Evolutionary conservation across 1,140 invertebrate species (phyloP).

Genomic region (Solen grandis): DNA sequence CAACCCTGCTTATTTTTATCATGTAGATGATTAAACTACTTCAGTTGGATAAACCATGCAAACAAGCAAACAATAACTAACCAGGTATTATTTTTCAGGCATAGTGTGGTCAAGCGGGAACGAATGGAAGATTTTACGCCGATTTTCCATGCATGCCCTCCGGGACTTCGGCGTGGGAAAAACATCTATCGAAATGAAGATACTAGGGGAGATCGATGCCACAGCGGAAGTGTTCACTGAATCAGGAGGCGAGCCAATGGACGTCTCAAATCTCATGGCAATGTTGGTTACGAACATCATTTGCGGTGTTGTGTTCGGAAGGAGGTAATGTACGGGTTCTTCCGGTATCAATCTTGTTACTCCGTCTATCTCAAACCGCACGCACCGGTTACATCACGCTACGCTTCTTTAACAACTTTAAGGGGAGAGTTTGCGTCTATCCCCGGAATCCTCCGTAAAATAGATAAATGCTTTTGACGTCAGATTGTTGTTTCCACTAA

Average conservation of each 20-base stretch:
- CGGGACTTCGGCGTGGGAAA: slow-evolving; percentile 14
- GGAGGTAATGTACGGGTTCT: slow-evolving; percentile 9
- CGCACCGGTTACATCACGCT: too few species aligned
- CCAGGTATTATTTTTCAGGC: neutral
- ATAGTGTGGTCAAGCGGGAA: neutral
- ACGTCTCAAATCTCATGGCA: neutral
- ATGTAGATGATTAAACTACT: too few species aligned
- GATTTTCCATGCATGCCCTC: neutral
- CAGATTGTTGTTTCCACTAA: too few species aligned
- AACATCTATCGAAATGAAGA: neutral
- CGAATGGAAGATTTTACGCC: slow-evolving; percentile 12
- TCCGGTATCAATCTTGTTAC: too few species aligned
- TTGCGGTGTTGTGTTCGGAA: slow-evolving; percentile 24
- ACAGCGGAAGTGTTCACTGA: slow-evolving; percentile 50
- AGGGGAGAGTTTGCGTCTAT: too few species aligned
- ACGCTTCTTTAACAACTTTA: too few species aligned
- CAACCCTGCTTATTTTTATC: too few species aligned
- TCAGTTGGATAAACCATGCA: too few species aligned
- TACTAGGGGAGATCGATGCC: neutral
- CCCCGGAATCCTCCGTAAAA: too few species aligned
- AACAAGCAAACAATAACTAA: slow-evolving; percentile 49
- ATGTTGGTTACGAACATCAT: slow-evolving; percentile 29
- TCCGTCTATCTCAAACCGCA: too few species aligned
- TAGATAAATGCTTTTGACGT: too few species aligned
- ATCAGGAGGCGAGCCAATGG: neutral